Evolutionary conservation across 2,113 vertebrate genomes (phyloP).

Genomic region (Barbus barbus): DNA sequence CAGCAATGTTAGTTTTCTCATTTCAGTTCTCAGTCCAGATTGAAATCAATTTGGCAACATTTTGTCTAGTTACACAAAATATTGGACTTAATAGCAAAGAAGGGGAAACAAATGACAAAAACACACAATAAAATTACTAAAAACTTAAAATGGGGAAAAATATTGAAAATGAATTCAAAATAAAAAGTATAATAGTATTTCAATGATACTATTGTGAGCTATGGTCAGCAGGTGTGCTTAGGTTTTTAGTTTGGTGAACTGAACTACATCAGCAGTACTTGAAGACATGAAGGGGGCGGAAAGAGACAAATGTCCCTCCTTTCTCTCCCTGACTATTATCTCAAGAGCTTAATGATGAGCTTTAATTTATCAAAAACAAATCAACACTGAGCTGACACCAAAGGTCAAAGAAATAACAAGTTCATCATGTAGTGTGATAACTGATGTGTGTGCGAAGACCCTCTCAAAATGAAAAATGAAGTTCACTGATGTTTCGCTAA

Average conservation of each 20-base stretch:
- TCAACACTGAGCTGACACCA: neutral
- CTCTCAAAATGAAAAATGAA: neutral
- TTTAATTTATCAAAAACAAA: neutral
- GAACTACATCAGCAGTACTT: neutral
- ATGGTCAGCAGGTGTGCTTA: too few species aligned
- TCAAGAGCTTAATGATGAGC: neutral
- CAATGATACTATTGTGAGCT: too few species aligned
- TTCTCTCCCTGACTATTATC: neutral
- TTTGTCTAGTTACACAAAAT: neutral
- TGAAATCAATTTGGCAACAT: neutral
- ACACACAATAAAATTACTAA: too few species aligned
- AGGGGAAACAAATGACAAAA: too few species aligned
- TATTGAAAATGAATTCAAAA: too few species aligned
- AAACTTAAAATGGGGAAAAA: too few species aligned
- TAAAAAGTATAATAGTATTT: neutral
- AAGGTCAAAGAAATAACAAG: neutral
- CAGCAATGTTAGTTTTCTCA: too few species aligned
- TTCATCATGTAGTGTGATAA: neutral
- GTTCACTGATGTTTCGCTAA: neutral
- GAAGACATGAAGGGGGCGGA: neutral
- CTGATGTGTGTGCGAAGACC: neutral
- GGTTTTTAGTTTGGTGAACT: neutral
- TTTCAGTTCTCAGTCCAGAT: too few species aligned
- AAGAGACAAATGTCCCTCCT: neutral
- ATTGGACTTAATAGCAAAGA: too few species aligned